Base-by-base conservation (phyloP, 2,888 invertebrate genomes). In the Holacanthella duospinosa region DNA sequence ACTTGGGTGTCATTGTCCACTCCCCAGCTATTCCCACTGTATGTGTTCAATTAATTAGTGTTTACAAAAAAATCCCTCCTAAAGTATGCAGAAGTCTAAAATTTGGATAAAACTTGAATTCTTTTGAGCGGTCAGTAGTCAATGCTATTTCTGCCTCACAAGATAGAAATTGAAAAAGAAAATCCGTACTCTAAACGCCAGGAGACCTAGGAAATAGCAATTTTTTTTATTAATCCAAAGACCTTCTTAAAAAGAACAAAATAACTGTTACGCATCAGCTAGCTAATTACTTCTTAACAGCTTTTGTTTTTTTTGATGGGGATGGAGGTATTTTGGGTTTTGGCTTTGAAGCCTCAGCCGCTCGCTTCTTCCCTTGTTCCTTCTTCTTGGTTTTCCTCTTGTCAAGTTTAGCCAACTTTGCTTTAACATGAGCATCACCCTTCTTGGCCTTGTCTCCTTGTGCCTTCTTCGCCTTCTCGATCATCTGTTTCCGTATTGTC, bases 371-470 rank as follows among this genome's bases (percentile, higher is more conserved):
- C 54, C 64, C 63, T 55, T 63, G 60, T 3, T 61, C 69, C 19
- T 60, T 64, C 64, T 71, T 71, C 60, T 62, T 66, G 24, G 68
- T 67, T 54, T 71, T 67, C 61, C 68, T 66, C 66, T 71, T 71
- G 57, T 70, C 64, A 43, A 69, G 64, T 48, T 61, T 64, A 21
- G 60, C 69, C 53, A 70, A 56, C 29, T 64, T 63, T 4, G 68
- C 67, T 59, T 69, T 69, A 27, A 68, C 43, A 29, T 55, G 61
- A 56, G 67, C 59, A 27, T 68, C 69, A 29, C 68, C 66, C 58
- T 71, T 71, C 67, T 71, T 70, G 2, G 64, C 66, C 58, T 64
- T 65, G 12, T 71, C 71, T 9, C 48, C 66, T 54, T 67, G 63
- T 1, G 65, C 58, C 57, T 67, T 70, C 64, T 64, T 66, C n/a